Evolutionary conservation across 1,140 invertebrate genomes (phyloP), one percentile per base, ranked within the genome.

Genomic region (Leptinotarsa undecemlineata): DNA sequence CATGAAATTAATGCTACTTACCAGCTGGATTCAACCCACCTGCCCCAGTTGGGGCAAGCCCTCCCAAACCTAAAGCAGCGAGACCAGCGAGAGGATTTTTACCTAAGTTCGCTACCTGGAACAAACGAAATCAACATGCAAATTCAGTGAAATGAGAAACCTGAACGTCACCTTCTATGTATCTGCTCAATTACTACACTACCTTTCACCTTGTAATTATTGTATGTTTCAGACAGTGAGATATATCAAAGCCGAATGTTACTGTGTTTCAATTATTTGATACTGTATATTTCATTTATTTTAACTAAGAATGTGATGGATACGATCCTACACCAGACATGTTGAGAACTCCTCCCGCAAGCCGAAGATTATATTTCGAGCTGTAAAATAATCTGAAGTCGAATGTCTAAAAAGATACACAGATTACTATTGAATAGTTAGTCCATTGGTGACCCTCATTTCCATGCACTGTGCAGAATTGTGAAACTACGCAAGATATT

Each of bases 11-110:
- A 17, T 17, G 14, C 23, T 51, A 72, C 48, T 88, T 89, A 95
- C 94, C 94, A 90, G 94, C 94, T 81, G 94, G 94, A 87, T 95
- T 96, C 60, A 96, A 88, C 80, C 94, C 94, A 78, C 93, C 93
- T 70, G 93, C 92, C 81, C 93, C 94, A 62, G 92, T 89, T 64
- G 92, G 92, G 78, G 92, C 92, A 73, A 96, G 88, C 67, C 94
- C 94, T 79, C 94, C 94, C 4, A 96, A 89, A 74, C 94, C 94
- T 71, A 96, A 87, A 68, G 94, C 94, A 57, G 94, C 94, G 68
- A 96, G 87, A 76, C 94, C 94, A 72, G 94, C 94, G 81, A 96
- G 87, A 63, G 94, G 95, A 85, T 92, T 95, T 84, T 93, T 95
- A 78, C 93, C 92, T 79, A 96, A 88, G 75, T 93, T 93, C 73